Evolutionary conservation across 2,888 invertebrate genomes (phyloP).

Genomic region (Drosophila dives): DNA sequence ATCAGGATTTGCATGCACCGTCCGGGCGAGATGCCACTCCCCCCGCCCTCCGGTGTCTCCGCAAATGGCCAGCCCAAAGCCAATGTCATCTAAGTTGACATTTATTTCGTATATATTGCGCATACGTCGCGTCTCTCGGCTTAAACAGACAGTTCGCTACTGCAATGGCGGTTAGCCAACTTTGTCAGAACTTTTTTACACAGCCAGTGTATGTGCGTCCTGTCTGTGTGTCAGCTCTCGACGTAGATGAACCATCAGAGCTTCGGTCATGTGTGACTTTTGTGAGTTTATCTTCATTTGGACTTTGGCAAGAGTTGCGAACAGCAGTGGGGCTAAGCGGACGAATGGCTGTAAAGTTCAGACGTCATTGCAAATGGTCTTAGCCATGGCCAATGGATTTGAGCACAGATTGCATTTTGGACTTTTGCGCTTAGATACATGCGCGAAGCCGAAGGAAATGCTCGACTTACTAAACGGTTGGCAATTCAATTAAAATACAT

Average conservation of each 20-base stretch:
- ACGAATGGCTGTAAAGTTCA: conserved; percentile 46
- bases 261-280: conserved; percentile 56
- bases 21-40: conserved; percentile 9
- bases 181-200: conserved; percentile 59
- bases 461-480: conserved; percentile 28
- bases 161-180: conserved; percentile 74
- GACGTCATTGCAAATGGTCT: conserved; percentile 58
- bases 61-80: conserved; percentile 10
- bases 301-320: conserved; percentile 27
- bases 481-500: conserved; percentile 71
- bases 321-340: neutral
- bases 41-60: neutral
- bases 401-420: conserved; percentile 68
- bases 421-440: conserved; percentile 42
- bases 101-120: conserved; percentile 78
- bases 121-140: conserved; percentile 70
- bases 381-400: conserved; percentile 55
- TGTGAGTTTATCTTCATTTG: conserved; percentile 75
- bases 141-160: conserved; percentile 15
- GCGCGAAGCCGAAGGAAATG: conserved; percentile 10
- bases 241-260: conserved; percentile 13
- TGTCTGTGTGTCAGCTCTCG: conserved; percentile 17
- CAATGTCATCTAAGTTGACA: conserved; percentile 72
- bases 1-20: conserved; percentile 13
- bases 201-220: conserved; percentile 12